A percentile compares a stretch with the other conserved stretches of the same genome.
Evolutionary conservation across 2,113 vertebrate species (phyloP).

Genomic region (Phaetusa simplex): DNA sequence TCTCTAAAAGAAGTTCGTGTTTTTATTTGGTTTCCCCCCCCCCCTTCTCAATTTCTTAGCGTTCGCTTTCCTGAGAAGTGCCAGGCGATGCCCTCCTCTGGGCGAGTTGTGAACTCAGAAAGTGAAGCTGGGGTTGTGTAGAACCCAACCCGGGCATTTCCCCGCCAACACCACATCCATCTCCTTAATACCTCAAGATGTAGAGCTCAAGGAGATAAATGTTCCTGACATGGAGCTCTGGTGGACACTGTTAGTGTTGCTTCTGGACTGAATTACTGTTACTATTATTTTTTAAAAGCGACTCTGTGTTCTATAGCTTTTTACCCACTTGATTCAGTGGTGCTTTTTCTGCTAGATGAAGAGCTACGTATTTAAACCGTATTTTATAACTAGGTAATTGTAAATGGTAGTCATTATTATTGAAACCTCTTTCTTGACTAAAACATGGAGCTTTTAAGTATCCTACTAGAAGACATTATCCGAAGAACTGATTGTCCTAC

Average conservation of each 20-base stretch:
- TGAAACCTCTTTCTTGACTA: background rate
- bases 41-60: rapidly evolving
- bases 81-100: background rate
- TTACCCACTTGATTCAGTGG: background rate
- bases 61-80: rapidly evolving
- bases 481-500: rapidly evolving
- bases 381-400: background rate
- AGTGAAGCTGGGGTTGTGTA: background rate
- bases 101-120: rapidly evolving
- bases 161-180: background rate
- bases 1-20: no score
- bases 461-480: rapidly evolving
- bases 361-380: rapidly evolving
- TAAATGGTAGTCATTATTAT: background rate
- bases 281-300: background rate
- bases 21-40: no score
- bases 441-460: background rate
- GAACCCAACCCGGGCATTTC: rapidly evolving
- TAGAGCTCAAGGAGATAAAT: background rate
- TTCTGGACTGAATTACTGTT: background rate
- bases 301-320: background rate
- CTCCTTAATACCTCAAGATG: background rate
- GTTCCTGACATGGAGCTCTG: background rate
- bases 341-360: background rate
- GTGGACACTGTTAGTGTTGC: background rate